These are phyloP conservation scores for Macaria liturata DNA, from an alignment of 2,888 invertebrate species.

Conservation along the genomic window DNA sequence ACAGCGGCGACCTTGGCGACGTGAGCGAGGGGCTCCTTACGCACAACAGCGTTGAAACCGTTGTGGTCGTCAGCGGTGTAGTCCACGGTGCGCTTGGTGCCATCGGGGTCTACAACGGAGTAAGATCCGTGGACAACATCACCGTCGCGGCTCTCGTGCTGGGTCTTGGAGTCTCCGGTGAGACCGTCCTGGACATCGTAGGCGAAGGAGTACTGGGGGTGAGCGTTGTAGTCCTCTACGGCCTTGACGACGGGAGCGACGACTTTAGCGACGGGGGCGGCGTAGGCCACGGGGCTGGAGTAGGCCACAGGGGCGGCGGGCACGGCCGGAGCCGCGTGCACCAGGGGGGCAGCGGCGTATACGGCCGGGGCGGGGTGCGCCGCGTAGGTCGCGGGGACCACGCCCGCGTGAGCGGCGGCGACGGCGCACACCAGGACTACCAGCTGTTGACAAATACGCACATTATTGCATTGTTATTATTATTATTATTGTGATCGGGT, in stretches of 20 bases:
- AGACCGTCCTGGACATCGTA: slow-evolving; percentile 79
- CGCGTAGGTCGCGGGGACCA: slow-evolving; percentile 55
- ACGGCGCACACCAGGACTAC: slow-evolving; percentile 62
- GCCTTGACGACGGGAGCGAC: slow-evolving; percentile 47
- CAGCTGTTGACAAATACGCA: slow-evolving; percentile 44
- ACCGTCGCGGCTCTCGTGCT: slow-evolving; percentile 79
- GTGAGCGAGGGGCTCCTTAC: slow-evolving; percentile 64
- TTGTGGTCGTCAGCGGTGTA: slow-evolving; percentile 75
- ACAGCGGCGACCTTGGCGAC: slow-evolving; percentile 45
- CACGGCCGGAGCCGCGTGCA: slow-evolving; percentile 40
- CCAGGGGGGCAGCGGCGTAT: slow-evolving; percentile 37
- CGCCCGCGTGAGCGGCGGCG: slow-evolving; percentile 61
- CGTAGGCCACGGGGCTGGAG: slow-evolving; percentile 41
- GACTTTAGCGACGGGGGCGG: slow-evolving; percentile 46
- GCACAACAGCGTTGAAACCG: slow-evolving; percentile 79
- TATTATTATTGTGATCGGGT: no score
- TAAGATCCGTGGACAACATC: slow-evolving; percentile 79
- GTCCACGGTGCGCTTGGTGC: slow-evolving; percentile 77
- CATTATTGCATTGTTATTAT: no score
- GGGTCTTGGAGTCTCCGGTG: slow-evolving; percentile 73
- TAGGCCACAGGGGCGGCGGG: slow-evolving; percentile 35
- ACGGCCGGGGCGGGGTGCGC: slow-evolving; percentile 52
- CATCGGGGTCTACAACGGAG: slow-evolving; percentile 78
- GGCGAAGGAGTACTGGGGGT: slow-evolving; percentile 76
- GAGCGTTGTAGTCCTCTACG: slow-evolving; percentile 55